These are phyloP conservation scores for Apodemia zela DNA, from an alignment of 2,888 invertebrate species.

Conservation along the genomic window DNA sequence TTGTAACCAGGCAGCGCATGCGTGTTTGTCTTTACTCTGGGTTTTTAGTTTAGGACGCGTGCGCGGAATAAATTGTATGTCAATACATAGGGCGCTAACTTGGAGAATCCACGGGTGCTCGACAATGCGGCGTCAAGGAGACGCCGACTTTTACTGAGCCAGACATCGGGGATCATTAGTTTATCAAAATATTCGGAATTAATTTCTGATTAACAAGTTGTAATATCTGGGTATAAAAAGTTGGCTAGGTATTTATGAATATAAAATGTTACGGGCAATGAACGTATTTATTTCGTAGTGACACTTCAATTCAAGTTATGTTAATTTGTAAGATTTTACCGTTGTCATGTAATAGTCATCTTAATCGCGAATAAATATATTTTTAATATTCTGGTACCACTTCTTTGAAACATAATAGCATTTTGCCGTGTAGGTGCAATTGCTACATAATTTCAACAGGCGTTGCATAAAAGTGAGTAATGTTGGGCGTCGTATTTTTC, in stretches of 20 bases:
- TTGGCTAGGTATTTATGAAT: not conserved
- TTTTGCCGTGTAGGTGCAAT: not conserved
- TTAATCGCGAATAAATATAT: not conserved
- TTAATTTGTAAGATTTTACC: not conserved
- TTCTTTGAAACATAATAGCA: not conserved
- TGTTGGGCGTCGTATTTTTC: not conserved
- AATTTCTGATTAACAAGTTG: constrained; percentile 9
- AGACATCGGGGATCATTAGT: constrained; percentile 35
- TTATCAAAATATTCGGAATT: constrained; percentile 21
- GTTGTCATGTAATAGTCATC: not conserved
- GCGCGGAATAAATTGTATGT: constrained; percentile 40
- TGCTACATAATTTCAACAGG: constrained; percentile 23
- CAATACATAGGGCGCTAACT: constrained; percentile 28
- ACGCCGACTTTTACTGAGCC: constrained; percentile 47
- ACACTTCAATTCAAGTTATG: not conserved
- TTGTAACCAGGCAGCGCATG: constrained; percentile 50
- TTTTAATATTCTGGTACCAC: not conserved
- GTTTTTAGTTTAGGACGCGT: constrained; percentile 46
- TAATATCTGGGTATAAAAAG: not conserved
- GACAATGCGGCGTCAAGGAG: constrained; percentile 53
- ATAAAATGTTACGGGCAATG: not conserved
- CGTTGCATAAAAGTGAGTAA: constrained; percentile 1
- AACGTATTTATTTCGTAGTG: not conserved
- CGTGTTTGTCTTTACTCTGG: constrained; percentile 39
- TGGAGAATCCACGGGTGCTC: constrained; percentile 46